phyloP scores from a whole-genome alignment of 2,888 invertebrate genomes.

The Encarsia formosa region DNA sequence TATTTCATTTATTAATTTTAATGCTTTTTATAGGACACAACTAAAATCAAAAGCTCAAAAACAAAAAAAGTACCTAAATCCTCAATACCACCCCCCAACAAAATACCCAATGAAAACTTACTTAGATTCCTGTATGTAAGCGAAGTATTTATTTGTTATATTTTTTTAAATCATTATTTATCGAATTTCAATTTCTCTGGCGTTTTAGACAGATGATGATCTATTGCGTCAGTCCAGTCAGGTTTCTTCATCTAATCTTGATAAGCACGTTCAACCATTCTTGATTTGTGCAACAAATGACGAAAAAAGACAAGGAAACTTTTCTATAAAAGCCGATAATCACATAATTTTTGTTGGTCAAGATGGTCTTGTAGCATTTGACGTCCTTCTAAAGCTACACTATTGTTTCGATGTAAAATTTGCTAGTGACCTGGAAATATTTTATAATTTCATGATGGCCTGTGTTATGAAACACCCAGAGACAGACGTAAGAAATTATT shows the following conservation, averaged over 20 bases:
- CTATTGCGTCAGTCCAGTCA: neutral
- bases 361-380: neutral
- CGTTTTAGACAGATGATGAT: neutral
- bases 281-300: neutral
- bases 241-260: neutral
- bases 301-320: neutral
- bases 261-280: neutral
- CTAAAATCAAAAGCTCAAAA: too few species aligned
- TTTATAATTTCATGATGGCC: neutral
- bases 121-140: constrained; percentile 24
- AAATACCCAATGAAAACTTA: constrained; percentile 20
- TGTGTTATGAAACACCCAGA: neutral
- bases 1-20: too few species aligned
- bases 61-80: constrained; percentile 15
- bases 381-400: constrained; percentile 1
- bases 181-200: neutral
- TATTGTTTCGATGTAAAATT: constrained; percentile 1
- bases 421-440: neutral
- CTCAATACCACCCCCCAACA: constrained; percentile 11
- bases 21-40: too few species aligned
- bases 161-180: neutral
- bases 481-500: too few species aligned
- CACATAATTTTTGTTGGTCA: neutral
- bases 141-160: neutral
- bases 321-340: constrained; percentile 3